Conservation (phyloP, 2,113 vertebrate species). For the Nannospalax galili region DNA sequence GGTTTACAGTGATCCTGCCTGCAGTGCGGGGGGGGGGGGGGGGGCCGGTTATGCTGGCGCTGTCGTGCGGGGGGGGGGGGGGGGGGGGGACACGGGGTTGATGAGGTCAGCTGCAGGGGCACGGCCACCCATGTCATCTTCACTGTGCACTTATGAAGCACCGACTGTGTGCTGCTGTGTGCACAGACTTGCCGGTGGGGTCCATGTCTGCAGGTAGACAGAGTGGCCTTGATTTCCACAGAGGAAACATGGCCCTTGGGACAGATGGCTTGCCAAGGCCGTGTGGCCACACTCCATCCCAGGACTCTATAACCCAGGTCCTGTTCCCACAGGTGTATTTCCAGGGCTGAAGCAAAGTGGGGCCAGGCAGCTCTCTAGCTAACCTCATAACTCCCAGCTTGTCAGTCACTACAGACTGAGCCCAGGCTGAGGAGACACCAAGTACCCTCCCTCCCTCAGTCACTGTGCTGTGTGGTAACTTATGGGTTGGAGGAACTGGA, state of each 20-base stretch:
- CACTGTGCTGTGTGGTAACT: too few species aligned
- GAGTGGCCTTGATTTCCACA: rapidly evolving
- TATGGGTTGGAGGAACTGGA: neutral
- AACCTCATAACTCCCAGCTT: neutral
- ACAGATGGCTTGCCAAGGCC: neutral
- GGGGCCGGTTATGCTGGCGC: too few species aligned
- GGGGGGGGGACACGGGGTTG: rapidly evolving
- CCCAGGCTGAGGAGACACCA: neutral
- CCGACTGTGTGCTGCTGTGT: rapidly evolving
- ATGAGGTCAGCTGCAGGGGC: neutral
- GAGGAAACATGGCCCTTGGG: rapidly evolving
- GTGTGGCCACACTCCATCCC: rapidly evolving
- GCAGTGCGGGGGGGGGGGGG: neutral
- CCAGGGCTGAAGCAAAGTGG: neutral
- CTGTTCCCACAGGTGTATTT: rapidly evolving
- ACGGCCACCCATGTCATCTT: rapidly evolving
- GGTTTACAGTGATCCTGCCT: slow-evolving; percentile 90
- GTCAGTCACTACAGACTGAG: neutral
- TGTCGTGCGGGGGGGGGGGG: too few species aligned
- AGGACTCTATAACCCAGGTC: neutral
- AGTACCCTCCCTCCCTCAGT: neutral
- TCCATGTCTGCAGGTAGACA: rapidly evolving
- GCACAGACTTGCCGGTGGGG: neutral
- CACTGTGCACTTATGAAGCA: neutral
- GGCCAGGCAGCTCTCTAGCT: neutral